Evolutionary conservation across 1,140 invertebrate genomes (phyloP), one percentile per base, ranked within the genome.

Genomic region (Grapholita molesta): DNA sequence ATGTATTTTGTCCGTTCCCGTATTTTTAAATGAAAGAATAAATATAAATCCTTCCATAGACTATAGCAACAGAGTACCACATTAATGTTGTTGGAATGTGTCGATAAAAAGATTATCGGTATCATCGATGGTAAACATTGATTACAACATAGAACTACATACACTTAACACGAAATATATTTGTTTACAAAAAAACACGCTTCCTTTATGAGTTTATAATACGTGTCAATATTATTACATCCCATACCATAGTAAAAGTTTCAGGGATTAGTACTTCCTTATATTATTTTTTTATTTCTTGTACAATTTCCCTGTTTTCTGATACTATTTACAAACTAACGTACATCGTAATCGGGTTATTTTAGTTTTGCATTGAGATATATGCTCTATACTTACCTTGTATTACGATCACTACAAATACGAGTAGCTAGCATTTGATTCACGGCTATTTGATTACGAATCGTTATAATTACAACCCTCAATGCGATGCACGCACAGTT

Each of bases 371-470:
- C 12, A 12, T 38, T 30, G 2, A 38, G n/a, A 2, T 12, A 12
- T 12, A 38, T 38, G 12, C 6, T 38, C 35, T 38, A 35, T 35
- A 38, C 12, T n/a, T 38, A 38, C 3, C n/a, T 15, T 72, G 66
- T 73, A 48, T 52, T 64, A 30, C 35, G n/a, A n/a, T n/a, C n/a
- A n/a, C n/a, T n/a, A n/a, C n/a, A n/a, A 28, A 48, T 69, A 71
- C 52, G 64, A 38, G 67, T 25, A 71, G 75, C 85, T 88, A 82
- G 82, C 75, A 80, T 85, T 85, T 86, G 85, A 88, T 86, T 70
- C 69, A 69, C 32, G 75, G 52, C 70, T 72, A 74, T 83, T 79
- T 78, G 77, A 85, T 87, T 71, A 79, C 67, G 80, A 81, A 85
- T 84, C 73, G 79, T 67, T 70, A 71, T 79, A 80, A 88, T 88